Conservation (phyloP, 2,113 vertebrate species). For the Thomomys bottae region DNA sequence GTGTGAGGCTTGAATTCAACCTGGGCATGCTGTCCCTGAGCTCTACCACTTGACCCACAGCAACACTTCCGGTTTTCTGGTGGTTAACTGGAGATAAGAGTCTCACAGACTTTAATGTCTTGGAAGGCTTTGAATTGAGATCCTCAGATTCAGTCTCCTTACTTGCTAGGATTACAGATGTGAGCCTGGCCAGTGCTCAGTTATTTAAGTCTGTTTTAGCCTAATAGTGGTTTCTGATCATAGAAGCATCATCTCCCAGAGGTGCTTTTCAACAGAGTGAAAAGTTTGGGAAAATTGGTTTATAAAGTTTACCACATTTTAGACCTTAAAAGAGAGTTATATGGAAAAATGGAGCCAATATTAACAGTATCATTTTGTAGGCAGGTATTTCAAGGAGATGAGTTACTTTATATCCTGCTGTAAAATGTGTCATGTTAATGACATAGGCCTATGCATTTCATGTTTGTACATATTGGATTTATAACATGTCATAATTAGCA, state of each 20-base stretch:
- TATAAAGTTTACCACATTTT: constrained; percentile 20
- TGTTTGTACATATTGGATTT: constrained; percentile 36
- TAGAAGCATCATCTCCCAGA: not conserved
- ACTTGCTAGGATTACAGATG: no score
- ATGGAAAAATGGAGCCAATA: not conserved
- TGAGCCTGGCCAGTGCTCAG: not conserved
- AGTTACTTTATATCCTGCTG: constrained; percentile 30
- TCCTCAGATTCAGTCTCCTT: no score
- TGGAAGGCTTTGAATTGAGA: no score
- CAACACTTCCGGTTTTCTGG: no score
- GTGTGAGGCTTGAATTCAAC: no score
- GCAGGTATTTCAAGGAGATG: constrained; percentile 13
- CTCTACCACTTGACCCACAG: no score
- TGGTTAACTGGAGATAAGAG: no score
- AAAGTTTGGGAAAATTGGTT: constrained; percentile 40
- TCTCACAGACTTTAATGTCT: no score
- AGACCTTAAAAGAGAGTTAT: not conserved
- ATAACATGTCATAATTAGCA: constrained; percentile 38
- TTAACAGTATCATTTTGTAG: constrained; percentile 13
- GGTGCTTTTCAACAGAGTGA: not conserved
- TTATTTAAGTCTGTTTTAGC: not conserved
- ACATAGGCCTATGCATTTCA: constrained; percentile 12
- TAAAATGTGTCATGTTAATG: constrained; percentile 57
- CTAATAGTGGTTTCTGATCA: not conserved
- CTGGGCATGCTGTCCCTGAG: no score